Evolutionary conservation across 2,797 vertebrate species (phyloP).

Genomic region (Amphiprion clarkii): DNA sequence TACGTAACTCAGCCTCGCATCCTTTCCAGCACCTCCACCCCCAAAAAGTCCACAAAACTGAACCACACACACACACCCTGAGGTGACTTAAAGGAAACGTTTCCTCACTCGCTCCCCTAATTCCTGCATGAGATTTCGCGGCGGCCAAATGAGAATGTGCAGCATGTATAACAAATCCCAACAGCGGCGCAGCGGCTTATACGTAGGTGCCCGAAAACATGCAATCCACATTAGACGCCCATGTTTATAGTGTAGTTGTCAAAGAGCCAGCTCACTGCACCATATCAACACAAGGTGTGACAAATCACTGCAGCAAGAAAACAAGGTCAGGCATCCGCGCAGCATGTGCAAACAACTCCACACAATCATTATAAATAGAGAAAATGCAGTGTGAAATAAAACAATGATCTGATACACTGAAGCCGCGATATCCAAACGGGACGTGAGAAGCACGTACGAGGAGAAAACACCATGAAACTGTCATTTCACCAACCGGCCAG

Average conservation of each 20-base stretch:
- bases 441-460: slow-evolving; percentile 1
- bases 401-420: slow-evolving; percentile 54
- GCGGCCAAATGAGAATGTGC: slow-evolving; percentile 21
- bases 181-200: background rate
- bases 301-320: slow-evolving; percentile 64
- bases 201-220: slow-evolving; percentile 42
- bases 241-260: slow-evolving; percentile 57
- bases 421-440: slow-evolving; percentile 28
- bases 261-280: slow-evolving; percentile 65
- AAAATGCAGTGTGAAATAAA: slow-evolving; percentile 65
- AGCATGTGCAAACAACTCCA: slow-evolving; percentile 5
- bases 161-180: slow-evolving; percentile 21
- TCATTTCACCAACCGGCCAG: slow-evolving; percentile 51
- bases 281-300: slow-evolving; percentile 65
- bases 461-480: slow-evolving; percentile 44
- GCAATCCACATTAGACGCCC: slow-evolving; percentile 45
- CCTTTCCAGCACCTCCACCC: slow-evolving; percentile 27
- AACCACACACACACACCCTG: background rate
- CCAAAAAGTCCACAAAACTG: slow-evolving; percentile 23
- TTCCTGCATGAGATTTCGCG: background rate
- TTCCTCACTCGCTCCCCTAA: slow-evolving; percentile 14
- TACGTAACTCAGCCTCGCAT: slow-evolving; percentile 25
- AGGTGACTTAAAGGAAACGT: slow-evolving; percentile 22
- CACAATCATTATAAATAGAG: slow-evolving; percentile 38
- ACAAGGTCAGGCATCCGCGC: slow-evolving; percentile 58